phyloP scores from a whole-genome alignment of 2,113 vertebrate genomes.

The Sialia sialis region DNA sequence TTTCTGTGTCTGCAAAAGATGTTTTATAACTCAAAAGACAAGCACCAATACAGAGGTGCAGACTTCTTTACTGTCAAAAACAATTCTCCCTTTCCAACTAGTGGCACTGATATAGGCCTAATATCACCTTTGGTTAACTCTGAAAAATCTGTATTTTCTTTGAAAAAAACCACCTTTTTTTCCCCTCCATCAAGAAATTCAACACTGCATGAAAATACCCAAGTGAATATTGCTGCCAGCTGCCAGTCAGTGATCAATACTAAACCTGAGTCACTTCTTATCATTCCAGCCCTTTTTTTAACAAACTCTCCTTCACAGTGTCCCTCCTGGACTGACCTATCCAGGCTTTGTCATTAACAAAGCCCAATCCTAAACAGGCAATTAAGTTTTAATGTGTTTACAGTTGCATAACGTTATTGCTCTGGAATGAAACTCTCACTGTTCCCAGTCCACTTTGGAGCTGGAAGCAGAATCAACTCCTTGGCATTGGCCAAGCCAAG shows the following conservation, averaged over 20 bases:
- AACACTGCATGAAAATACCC: background rate
- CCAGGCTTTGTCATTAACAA: background rate
- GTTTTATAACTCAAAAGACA: background rate
- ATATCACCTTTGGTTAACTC: background rate
- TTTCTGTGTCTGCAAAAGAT: background rate
- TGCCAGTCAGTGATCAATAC: background rate
- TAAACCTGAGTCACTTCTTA: background rate
- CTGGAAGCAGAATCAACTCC: background rate
- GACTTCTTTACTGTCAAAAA: background rate
- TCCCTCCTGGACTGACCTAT: background rate
- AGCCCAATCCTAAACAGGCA: slow-evolving; percentile 12
- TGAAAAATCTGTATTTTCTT: background rate
- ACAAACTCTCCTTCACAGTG: background rate
- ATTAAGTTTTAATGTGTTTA: slow-evolving; percentile 35
- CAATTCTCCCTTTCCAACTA: background rate
- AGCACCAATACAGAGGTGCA: background rate
- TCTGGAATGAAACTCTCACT: background rate
- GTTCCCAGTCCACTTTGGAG: background rate
- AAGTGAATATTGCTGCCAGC: background rate
- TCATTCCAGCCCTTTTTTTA: background rate
- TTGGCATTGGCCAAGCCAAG: background rate
- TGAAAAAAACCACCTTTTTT: background rate
- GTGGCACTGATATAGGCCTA: background rate
- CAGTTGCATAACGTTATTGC: slow-evolving; percentile 36
- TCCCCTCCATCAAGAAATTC: background rate